phyloP scores from a whole-genome alignment of 2,888 invertebrate species.

The Hemistola chrysoprasaria region DNA sequence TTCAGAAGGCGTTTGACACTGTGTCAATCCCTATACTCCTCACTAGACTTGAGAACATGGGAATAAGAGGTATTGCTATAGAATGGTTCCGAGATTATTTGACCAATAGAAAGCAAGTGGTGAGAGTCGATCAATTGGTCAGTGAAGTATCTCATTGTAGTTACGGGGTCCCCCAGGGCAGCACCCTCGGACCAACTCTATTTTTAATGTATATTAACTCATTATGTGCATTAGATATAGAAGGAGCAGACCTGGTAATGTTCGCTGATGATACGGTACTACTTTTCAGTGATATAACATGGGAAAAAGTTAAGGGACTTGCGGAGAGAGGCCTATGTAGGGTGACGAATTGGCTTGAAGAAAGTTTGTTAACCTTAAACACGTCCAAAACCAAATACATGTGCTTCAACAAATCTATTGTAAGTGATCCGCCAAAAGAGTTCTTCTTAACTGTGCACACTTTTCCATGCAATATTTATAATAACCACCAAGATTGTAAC shows the following conservation, averaged over 20 bases:
- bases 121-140: too few species aligned
- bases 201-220: background rate
- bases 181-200: background rate
- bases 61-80: too few species aligned
- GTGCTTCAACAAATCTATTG: background rate
- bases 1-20: background rate
- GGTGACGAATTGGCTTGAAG: background rate
- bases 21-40: too few species aligned
- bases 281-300: background rate
- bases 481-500: background rate
- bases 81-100: too few species aligned
- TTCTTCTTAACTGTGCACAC: background rate
- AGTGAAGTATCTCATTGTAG: too few species aligned
- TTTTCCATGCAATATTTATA: background rate
- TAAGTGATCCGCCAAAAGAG: background rate
- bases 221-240: background rate
- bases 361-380: background rate
- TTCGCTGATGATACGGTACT: background rate
- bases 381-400: too few species aligned
- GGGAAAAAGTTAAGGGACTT: background rate
- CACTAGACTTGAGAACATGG: too few species aligned
- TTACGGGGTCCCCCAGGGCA: too few species aligned
- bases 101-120: too few species aligned
- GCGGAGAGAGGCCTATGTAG: background rate
- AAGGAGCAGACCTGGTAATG: background rate